phyloP scores from a whole-genome alignment of 92 coral and sea anemone species.

The Micromussa lordhowensis region DNA sequence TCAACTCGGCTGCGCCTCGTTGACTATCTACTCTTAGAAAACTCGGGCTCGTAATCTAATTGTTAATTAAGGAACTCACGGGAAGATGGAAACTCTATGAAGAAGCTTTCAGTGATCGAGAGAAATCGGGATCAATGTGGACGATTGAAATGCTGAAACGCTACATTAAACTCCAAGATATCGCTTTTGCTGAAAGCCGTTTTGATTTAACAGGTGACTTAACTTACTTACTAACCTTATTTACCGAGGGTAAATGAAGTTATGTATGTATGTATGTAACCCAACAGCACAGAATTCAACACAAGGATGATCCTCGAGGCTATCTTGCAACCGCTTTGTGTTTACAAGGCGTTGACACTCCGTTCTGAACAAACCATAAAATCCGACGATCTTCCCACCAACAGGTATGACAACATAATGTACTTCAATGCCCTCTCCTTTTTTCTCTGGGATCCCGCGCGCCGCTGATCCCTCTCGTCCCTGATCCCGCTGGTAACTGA shows the following conservation, averaged over 20 bases:
- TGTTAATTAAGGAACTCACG: neutral
- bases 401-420: constrained; percentile 15
- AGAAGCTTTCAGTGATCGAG: neutral
- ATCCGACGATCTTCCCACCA: neutral
- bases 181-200: neutral
- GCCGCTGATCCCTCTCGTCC: too few species aligned
- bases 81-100: neutral
- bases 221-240: too few species aligned
- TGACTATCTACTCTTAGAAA: too few species aligned
- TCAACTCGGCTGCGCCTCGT: too few species aligned
- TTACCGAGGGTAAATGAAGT: too few species aligned
- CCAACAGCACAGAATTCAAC: neutral
- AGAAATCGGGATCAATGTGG: constrained; percentile 2
- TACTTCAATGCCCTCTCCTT: neutral
- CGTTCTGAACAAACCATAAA: constrained; percentile 4
- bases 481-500: too few species aligned
- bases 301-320: constrained; percentile 10
- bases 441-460: too few species aligned
- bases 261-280: too few species aligned
- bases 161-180: neutral
- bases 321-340: constrained; percentile 12
- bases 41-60: too few species aligned
- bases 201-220: neutral
- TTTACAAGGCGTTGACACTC: neutral
- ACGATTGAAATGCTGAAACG: neutral